Base-by-base conservation (phyloP, 2,113 vertebrate species). In the Ailuropoda melanoleuca region DNA sequence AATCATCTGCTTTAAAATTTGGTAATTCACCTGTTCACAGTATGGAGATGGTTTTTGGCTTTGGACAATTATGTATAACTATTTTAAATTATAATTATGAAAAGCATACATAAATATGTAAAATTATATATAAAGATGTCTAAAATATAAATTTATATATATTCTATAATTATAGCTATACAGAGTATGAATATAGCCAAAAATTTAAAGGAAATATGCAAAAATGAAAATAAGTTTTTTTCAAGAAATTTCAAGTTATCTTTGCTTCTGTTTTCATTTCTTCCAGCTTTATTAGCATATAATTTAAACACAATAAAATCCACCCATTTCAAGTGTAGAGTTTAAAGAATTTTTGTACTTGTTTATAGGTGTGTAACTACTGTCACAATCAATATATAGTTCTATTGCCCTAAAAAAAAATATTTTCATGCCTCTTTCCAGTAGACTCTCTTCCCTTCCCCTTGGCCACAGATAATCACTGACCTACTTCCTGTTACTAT, bases 201-300 rank as follows among this genome's bases (percentile, higher is more conserved):
- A 80, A 97, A 18, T 34, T 48, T n/a, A 64, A 93, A 92, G 18
- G 48, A 90, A 95, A 90, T 88, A 85, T 24, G 24, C 31, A 94
- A 56, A 84, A 82, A 80, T 93, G 23, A 74, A 92, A 96, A 66
- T n/a, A 80, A 48, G 5, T 21, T 60, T 85, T 58, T 2, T 19
- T 34, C 60, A 4, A 53, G 19, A 26, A 60, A 58, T 87, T 90
- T 88, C 29, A 74, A 90, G 29, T 15, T 3, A 66, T 17, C 29
- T 94, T 95, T 97, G 74, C 55, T 95, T 85, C 66, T 34, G 19
- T 39, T 96, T 90, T 84, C 0, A 24, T n/a, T 78, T 83, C 55
- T 91, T 78, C 43, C 29, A 84, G 8, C 37, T 83, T 58, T 78
- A 72, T 81, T 70, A 58, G 75, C n/a, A 3, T 70, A 0, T 94